These are phyloP conservation scores for Drosophila pruinosa DNA, from an alignment of 1,140 invertebrate species.

Conservation along the genomic window DNA sequence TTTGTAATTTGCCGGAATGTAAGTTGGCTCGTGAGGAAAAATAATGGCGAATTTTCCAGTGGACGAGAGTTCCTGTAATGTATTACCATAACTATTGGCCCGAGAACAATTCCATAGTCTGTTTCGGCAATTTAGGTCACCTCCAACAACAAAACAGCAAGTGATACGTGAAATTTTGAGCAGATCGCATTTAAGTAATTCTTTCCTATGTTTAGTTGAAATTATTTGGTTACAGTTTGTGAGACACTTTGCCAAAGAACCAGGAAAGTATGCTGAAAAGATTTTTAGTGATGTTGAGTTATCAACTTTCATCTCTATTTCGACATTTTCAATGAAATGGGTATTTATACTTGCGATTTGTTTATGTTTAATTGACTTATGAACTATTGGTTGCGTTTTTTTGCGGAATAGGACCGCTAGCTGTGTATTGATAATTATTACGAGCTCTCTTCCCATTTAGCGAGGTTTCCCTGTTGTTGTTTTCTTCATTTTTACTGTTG, in stretches of 20 bases:
- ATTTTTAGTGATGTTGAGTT: background rate
- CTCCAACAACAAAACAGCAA: constrained; percentile 9
- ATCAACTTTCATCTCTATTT: constrained; percentile 3
- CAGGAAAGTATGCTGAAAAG: constrained; percentile 2
- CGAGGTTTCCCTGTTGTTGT: too few species aligned
- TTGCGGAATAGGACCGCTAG: too few species aligned
- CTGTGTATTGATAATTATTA: too few species aligned
- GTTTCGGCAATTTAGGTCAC: constrained; percentile 15
- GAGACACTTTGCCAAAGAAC: constrained; percentile 4
- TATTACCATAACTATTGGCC: constrained; percentile 11
- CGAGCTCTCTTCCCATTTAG: too few species aligned
- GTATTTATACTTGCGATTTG: too few species aligned
- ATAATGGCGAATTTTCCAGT: constrained; percentile 11
- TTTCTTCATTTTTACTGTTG: too few species aligned
- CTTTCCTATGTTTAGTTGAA: background rate
- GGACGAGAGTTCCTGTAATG: background rate
- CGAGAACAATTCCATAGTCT: constrained; percentile 16
- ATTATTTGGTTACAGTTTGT: constrained; percentile 4
- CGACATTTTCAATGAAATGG: constrained; percentile 14
- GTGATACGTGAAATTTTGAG: constrained; percentile 14
- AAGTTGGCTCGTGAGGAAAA: constrained; percentile 8
- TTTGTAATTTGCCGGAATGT: constrained; percentile 10
- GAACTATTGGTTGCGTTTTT: too few species aligned
- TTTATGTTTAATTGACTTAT: too few species aligned
- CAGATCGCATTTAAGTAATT: constrained; percentile 1